Conservation (phyloP, 1,140 invertebrate genomes). For the Bombus confusus region DNA sequence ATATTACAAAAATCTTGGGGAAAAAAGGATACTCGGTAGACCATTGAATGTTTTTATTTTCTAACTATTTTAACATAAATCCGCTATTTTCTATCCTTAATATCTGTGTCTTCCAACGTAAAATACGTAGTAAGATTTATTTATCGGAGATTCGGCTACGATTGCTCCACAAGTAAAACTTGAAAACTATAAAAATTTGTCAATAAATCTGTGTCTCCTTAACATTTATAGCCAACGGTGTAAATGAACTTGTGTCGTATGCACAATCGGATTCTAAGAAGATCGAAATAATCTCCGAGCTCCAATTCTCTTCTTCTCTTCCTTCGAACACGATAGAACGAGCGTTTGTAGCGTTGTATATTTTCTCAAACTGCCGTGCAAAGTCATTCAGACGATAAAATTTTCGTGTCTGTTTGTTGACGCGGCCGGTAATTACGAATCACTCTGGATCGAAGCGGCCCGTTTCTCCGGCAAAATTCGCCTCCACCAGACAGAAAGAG, state of each 20-base stretch:
- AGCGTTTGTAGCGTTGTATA: not conserved
- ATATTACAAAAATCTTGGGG: too few relatives aligned
- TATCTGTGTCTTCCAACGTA: too few relatives aligned
- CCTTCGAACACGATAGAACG: not conserved
- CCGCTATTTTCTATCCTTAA: too few relatives aligned
- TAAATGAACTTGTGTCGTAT: not conserved
- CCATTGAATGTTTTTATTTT: not conserved
- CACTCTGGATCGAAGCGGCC: conserved; percentile 9
- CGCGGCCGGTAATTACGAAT: conserved; percentile 14
- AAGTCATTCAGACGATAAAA: not conserved
- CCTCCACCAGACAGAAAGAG: conserved; percentile 21
- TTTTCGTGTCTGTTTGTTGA: conserved; percentile 20
- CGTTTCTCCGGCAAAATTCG: not conserved
- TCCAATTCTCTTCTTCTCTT: not conserved
- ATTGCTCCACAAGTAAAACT: too few relatives aligned
- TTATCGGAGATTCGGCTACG: too few relatives aligned
- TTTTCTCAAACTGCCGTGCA: not conserved
- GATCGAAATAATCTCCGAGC: not conserved
- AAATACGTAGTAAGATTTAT: too few relatives aligned
- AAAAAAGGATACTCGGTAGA: too few relatives aligned
- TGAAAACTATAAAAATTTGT: too few relatives aligned
- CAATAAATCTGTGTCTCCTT: too few relatives aligned
- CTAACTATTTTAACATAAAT: not conserved
- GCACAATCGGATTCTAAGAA: not conserved
- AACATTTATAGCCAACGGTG: not conserved